These are phyloP conservation scores for Coremacera marginata DNA, from an alignment of 2,888 invertebrate species.

Conservation along the genomic window DNA sequence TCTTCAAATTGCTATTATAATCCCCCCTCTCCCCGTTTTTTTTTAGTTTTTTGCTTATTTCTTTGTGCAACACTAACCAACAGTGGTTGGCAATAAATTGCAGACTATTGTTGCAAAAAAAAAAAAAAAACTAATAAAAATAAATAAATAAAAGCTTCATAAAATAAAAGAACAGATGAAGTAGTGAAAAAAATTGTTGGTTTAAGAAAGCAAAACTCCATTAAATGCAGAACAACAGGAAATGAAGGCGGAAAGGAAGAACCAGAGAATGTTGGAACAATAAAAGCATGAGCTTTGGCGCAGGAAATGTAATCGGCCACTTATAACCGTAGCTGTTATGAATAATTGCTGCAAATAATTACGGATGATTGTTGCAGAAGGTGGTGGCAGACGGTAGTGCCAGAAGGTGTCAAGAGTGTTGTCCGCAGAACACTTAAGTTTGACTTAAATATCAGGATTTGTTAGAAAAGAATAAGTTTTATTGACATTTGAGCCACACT, in stretches of 20 bases:
- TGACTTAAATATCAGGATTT: no score
- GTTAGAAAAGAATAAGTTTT: no score
- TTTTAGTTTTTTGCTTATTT: not conserved
- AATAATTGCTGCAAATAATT: conserved; percentile 17
- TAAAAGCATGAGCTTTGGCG: not conserved
- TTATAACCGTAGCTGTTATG: conserved; percentile 10
- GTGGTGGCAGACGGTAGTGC: not conserved
- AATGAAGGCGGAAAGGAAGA: not conserved
- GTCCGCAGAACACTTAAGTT: no score
- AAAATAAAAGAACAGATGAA: not conserved
- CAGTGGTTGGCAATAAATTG: conserved; percentile 17
- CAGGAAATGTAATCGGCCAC: conserved; percentile 17
- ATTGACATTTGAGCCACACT: no score
- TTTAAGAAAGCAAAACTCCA: not conserved
- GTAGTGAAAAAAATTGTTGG: not conserved
- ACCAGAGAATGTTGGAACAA: not conserved
- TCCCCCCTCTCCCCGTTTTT: not conserved
- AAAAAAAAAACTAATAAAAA: not conserved
- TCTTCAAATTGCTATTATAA: not conserved
- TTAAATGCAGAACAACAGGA: not conserved
- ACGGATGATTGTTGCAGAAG: not conserved
- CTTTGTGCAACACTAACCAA: not conserved
- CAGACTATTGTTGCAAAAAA: not conserved
- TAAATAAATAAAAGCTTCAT: not conserved
- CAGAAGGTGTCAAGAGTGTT: no score